These are phyloP conservation scores for Drosophila pruinosa DNA, from an alignment of 1,140 invertebrate genomes.

Conservation along the genomic window DNA sequence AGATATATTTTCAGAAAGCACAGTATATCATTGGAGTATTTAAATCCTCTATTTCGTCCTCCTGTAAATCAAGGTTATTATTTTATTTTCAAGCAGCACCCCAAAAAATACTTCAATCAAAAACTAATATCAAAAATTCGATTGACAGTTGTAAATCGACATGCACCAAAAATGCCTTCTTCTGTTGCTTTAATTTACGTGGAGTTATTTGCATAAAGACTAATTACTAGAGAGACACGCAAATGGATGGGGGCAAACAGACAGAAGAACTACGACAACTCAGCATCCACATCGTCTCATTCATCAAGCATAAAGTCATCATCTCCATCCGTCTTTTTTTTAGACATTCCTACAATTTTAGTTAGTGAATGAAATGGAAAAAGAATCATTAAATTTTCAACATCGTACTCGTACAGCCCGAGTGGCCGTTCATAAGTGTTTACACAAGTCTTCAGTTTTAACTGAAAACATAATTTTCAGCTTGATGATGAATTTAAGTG, in stretches of 20 bases:
- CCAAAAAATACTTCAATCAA: no score
- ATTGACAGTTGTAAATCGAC: no score
- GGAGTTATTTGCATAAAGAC: not conserved
- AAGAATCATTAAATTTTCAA: constrained; percentile 38
- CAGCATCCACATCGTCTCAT: not conserved
- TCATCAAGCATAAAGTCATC: not conserved
- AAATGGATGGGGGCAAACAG: not conserved
- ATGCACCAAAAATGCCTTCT: no score
- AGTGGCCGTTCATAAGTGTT: constrained; percentile 41
- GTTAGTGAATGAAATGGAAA: not conserved
- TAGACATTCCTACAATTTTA: not conserved
- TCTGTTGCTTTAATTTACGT: not conserved
- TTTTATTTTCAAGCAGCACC: no score
- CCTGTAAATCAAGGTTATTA: no score
- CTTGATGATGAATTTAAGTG: constrained; percentile 48
- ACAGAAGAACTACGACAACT: not conserved
- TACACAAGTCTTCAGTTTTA: constrained; percentile 48
- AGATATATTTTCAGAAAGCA: no score
- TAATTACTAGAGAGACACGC: not conserved
- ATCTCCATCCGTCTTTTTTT: not conserved
- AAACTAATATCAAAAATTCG: no score
- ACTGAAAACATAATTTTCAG: constrained; percentile 52
- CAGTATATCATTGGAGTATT: no score
- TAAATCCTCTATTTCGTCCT: no score
- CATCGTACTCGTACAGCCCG: constrained; percentile 10